Evolutionary conservation across 1,140 invertebrate species (phyloP), one percentile per base, ranked within the genome.

Genomic region (Leptinotarsa undecemlineata): DNA sequence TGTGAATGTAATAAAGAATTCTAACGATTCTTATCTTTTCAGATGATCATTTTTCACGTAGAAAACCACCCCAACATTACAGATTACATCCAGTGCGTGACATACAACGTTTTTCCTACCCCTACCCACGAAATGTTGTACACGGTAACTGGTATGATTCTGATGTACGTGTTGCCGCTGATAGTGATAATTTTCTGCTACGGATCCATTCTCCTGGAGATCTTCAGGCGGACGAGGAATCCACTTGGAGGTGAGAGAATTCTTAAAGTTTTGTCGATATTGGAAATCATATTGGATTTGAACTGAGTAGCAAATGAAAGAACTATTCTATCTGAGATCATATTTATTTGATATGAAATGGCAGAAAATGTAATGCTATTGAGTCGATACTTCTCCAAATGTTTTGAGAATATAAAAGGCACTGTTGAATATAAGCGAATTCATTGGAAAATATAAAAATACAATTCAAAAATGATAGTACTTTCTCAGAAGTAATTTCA

Each of bases 161-260:
- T 93, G 79, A 95, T 97, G 92, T 97, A 97, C 85, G 90, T 90
- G 42, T 86, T 95, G 4, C 96, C 96, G 0, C 86, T 98, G 48
- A 82, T 91, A 42, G 91, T 95, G 63, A 97, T 97, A 72, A 90
- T 96, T 63, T 95, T 92, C 81, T 94, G 93, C 80, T 98, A 97
- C 77, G 90, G 90, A 0, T 92, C 94, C 62, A 97, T 97, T 68
- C 87, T 97, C 1, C 77, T 90, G 17, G 93, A 95, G 84, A 94
- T 96, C 72, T 92, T 90, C 74, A 87, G 87, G 23, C 86, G 90
- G 74, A 90, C 91, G 0, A 85, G 83, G 72, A 89, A 89, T 79
- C 87, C 86, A 4, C 76, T 83, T 23, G 86, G 87, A 83, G 89
- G 90, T 90, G 80, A 64, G 51, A 57, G 17, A n/a, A 3, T 17